These are phyloP conservation scores for Deilephila porcellus DNA, from an alignment of 2,888 invertebrate species.

Conservation along the genomic window DNA sequence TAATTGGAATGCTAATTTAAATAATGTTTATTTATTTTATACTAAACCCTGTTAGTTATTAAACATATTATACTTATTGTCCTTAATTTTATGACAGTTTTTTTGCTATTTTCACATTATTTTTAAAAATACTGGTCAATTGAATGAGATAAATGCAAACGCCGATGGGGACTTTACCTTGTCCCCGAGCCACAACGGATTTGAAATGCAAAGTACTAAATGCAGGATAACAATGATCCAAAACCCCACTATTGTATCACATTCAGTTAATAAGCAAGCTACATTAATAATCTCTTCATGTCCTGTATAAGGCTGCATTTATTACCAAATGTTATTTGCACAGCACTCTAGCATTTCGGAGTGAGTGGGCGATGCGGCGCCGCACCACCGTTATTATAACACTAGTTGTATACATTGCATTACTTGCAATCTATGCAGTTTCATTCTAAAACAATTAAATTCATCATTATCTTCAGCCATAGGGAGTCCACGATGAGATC, in stretches of 20 bases:
- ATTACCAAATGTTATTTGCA: constrained; percentile 22
- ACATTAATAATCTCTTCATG: constrained; percentile 17
- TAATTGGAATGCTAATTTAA: background rate
- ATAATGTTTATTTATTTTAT: background rate
- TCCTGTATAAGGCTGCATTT: constrained; percentile 14
- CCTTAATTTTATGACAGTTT: too few species aligned
- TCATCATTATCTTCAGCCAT: too few species aligned
- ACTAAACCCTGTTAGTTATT: background rate
- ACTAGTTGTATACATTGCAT: constrained; percentile 32
- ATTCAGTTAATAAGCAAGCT: background rate
- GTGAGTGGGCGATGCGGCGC: constrained; percentile 39
- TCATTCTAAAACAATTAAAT: too few species aligned
- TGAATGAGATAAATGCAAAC: too few species aligned
- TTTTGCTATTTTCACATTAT: too few species aligned
- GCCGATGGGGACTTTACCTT: too few species aligned
- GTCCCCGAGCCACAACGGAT: too few species aligned
- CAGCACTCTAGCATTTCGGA: constrained; percentile 18
- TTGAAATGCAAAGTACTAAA: background rate
- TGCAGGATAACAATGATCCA: background rate
- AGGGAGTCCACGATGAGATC: too few species aligned
- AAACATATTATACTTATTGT: too few species aligned
- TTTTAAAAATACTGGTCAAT: too few species aligned
- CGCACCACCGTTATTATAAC: constrained; percentile 61
- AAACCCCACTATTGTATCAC: background rate
- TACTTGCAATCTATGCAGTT: background rate